phyloP scores from a whole-genome alignment of 30 jellyfish, hydroid and myxozoan genomes.

The Phacellophora camtschatica region DNA sequence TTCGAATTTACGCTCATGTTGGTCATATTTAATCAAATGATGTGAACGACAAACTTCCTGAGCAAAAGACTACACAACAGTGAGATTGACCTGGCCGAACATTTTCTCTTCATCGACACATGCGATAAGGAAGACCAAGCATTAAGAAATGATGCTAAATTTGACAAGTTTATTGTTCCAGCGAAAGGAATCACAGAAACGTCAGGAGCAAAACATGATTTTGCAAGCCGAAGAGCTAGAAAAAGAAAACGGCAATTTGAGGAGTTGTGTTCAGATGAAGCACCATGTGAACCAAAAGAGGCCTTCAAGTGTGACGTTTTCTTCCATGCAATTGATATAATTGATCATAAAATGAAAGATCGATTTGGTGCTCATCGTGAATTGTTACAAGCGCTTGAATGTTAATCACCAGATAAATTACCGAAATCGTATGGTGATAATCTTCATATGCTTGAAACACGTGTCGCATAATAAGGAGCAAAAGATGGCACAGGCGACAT shows the following conservation, averaged over 20 bases:
- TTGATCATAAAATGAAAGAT: not conserved
- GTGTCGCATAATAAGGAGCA: no score
- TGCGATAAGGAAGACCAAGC: not conserved
- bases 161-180: not conserved
- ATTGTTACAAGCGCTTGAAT: not conserved
- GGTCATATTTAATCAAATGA: no score
- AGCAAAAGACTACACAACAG: not conserved
- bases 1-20: no score
- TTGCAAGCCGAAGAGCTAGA: not conserved
- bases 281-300: not conserved
- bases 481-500: not conserved
- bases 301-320: not conserved
- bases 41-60: no score
- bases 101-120: not conserved
- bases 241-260: not conserved
- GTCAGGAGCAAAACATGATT: not conserved
- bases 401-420: not conserved
- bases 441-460: no score
- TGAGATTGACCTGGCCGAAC: not conserved
- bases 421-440: not conserved
- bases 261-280: slow-evolving; percentile 1
- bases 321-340: no score
- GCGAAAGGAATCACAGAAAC: not conserved
- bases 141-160: not conserved
- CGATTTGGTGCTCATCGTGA: not conserved